Evolutionary conservation across 2,888 invertebrate species (phyloP), one percentile per base, ranked within the genome.

Genomic region (Lampropteryx suffumata): DNA sequence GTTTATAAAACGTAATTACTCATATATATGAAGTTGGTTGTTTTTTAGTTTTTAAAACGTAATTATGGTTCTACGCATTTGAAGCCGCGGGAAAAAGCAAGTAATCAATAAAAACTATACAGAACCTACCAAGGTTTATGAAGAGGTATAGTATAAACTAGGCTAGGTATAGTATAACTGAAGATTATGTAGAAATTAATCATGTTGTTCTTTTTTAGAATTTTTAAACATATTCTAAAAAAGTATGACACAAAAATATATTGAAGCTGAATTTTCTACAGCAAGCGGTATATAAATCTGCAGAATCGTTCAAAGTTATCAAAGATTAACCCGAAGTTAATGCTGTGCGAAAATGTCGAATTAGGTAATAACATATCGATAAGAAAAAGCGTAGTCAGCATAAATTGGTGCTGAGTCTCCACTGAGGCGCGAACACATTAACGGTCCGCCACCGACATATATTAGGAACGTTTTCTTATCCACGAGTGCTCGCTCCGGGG

Each of bases 381-480:
- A 82, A 83, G 81, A 80, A 79, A 82, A 79, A 67, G 78, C 82
- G 72, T 71, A 64, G 73, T 60, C 64, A 73, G 78, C 80, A 77
- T 76, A 81, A 79, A 81, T 82, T 80, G 81, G 78, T 71, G 80
- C 76, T 73, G 79, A 76, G 68, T 71, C 72, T 81, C 73, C 81
- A 82, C 64, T 78, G 79, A 82, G 71, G 69, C 76, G 81, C 68
- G 63, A 73, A 74, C 73, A 68, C 77, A 83, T 83, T 85, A 84
- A 79, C 74, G 73, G 74, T 64, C 72, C 67, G 64, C 64, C 60
- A 58, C 61, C 62, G 68, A 69, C 70, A 67, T 71, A 70, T 69
- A 71, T 73, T 66, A 71, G 67, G 61, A 66, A 65, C 65, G 62
- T 63, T 67, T 72, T 72, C 74, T 80, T 80, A 75, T 73, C 76